Evolutionary conservation across 2,888 invertebrate genomes (phyloP), one percentile per base, ranked within the genome.

Genomic region (Lasioglossum zephyrum): DNA sequence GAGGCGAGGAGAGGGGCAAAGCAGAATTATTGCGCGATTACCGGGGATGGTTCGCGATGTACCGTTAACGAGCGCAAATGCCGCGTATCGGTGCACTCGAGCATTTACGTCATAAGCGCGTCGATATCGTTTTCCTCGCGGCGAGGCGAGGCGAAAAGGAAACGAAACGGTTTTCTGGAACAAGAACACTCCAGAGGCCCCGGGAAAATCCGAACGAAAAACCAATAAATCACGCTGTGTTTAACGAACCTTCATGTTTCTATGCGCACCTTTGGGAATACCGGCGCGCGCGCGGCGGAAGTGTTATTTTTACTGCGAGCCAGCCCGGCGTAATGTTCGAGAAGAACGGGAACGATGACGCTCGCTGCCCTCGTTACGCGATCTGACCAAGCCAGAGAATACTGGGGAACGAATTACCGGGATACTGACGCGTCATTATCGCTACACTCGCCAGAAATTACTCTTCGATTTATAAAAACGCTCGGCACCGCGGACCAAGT

Each of bases 221-320:
- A 88, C 88, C 89, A 85, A 89, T 90, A 90, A 89, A 89, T 87
- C 90, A 90, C 86, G 84, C 84, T 90, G 90, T 84, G 84, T 90
- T 89, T 89, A 89, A 89, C 88, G 88, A 90, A 89, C 89, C 89
- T 84, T 89, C 89, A 86, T 89, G 86, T 85, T 86, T 85, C 86
- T 83, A 76, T 86, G 88, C 88, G 79, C 82, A 70, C 88, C 84
- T 82, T 82, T 88, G 89, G 89, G 90, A 86, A 86, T 90, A 86
- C 74, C 75, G 78, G 79, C 53, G 31, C 60, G 11, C 57, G 57
- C 60, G 60, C 26, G 16, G 78, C 81, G 81, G 84, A 84, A 88
- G 88, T 90, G 81, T 89, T 90, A 88, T 89, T 89, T 90, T 86
- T 82, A 73, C 81, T 75, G 82, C 74, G 83, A 82, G 41, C 57